These are phyloP conservation scores for Trematomus bernacchii DNA, from an alignment of 2,797 vertebrate species.

Conservation along the genomic window DNA sequence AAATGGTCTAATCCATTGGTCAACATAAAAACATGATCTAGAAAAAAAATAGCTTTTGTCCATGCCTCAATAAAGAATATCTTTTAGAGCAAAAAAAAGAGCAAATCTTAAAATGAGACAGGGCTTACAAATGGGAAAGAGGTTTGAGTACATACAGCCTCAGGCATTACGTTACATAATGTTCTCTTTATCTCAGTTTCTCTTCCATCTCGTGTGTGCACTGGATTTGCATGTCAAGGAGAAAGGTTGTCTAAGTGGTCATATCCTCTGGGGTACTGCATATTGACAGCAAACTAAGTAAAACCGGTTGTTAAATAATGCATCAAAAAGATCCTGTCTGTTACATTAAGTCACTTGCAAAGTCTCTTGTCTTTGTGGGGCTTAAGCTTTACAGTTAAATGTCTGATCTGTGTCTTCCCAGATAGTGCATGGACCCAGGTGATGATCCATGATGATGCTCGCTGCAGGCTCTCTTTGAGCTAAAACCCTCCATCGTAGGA, in stretches of 20 bases:
- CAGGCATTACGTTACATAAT: slow-evolving; percentile 9
- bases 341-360: slow-evolving; percentile 45
- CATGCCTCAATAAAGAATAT: too few relatives aligned
- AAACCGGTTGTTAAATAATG: slow-evolving; percentile 61
- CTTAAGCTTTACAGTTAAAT: slow-evolving; percentile 24
- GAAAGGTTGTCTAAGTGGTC: slow-evolving; percentile 38
- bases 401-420: slow-evolving; percentile 68
- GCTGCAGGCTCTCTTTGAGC: slow-evolving; percentile 74
- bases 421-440: slow-evolving; percentile 77
- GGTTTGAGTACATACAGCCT: slow-evolving; percentile 1
- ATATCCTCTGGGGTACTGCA: slow-evolving; percentile 25
- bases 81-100: neutral
- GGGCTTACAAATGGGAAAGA: neutral
- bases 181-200: slow-evolving; percentile 35
- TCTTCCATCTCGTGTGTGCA: slow-evolving; percentile 17
- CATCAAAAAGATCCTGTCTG: slow-evolving; percentile 45
- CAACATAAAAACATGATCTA: too few relatives aligned
- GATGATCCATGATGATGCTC: slow-evolving; percentile 74
- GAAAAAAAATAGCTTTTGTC: too few relatives aligned
- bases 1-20: too few relatives aligned
- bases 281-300: slow-evolving; percentile 55
- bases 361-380: slow-evolving; percentile 13
- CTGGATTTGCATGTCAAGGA: slow-evolving; percentile 37
- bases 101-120: neutral
- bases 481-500: slow-evolving; percentile 60